phyloP scores from a whole-genome alignment of 2,113 vertebrate genomes.

The Steatornis caripensis region DNA sequence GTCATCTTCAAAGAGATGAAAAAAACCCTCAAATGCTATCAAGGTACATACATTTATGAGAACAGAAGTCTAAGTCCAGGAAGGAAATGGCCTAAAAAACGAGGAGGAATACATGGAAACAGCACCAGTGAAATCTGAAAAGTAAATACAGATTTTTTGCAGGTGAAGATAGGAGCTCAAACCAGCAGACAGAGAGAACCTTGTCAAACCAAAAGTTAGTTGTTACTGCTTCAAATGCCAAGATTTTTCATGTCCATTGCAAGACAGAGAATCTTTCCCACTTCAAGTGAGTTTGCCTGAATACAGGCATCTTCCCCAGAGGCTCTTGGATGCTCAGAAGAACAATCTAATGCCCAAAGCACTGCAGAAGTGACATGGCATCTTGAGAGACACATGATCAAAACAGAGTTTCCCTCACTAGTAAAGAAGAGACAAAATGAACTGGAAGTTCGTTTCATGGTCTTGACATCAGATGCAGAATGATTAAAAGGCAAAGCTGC shows the following conservation, averaged over 20 bases:
- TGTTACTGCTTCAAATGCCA: neutral
- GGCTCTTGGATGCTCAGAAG: neutral
- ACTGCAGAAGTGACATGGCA: neutral
- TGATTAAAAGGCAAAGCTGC: neutral
- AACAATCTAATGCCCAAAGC: neutral
- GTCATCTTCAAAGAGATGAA: neutral
- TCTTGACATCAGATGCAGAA: neutral
- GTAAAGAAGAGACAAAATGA: neutral
- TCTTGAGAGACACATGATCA: fast-evolving
- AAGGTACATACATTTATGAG: neutral
- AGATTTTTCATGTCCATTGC: neutral
- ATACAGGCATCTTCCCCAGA: neutral
- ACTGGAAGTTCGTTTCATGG: neutral
- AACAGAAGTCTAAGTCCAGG: neutral
- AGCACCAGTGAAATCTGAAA: neutral
- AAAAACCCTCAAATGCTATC: neutral
- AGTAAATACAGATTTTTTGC: neutral
- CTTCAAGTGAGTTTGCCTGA: neutral
- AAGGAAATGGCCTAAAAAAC: neutral
- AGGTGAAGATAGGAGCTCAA: neutral
- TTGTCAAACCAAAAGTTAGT: neutral
- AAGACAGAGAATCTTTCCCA: neutral
- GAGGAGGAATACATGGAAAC: neutral
- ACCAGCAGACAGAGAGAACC: neutral
- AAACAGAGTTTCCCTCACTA: neutral